Conservation (phyloP, 1,140 invertebrate species). For the Zaprionus vittiger region DNA sequence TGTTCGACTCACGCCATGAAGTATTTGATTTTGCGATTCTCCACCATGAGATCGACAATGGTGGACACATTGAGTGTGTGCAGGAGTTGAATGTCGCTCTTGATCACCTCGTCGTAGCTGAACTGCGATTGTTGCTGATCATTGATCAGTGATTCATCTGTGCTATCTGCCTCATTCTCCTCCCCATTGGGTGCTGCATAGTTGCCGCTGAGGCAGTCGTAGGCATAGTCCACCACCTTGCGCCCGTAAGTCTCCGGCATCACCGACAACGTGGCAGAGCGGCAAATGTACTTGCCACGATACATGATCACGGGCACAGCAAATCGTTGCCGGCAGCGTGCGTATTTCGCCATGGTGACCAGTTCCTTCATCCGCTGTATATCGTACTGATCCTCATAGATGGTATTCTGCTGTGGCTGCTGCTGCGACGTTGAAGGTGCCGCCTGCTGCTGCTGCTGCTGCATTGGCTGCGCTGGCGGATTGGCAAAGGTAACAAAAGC, state of each 20-base stretch:
- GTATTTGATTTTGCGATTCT: conserved; percentile 95
- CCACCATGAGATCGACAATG: conserved; percentile 95
- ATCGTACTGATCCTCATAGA: conserved; percentile 88
- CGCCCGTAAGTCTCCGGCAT: conserved; percentile 91
- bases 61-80: conserved; percentile 90
- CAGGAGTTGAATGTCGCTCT: conserved; percentile 90
- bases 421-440: conserved; percentile 18
- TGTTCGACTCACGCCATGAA: conserved; percentile 89
- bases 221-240: conserved; percentile 78
- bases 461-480: conserved; percentile 30
- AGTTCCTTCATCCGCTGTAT: conserved; percentile 86
- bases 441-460: conserved; percentile 47
- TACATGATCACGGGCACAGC: conserved; percentile 92
- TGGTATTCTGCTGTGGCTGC: conserved; percentile 85
- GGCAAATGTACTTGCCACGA: conserved; percentile 90
- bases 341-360: conserved; percentile 87
- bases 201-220: conserved; percentile 73
- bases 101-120: conserved; percentile 87
- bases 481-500: conserved; percentile 76
- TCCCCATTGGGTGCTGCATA: conserved; percentile 66
- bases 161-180: conserved; percentile 73
- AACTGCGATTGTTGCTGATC: conserved; percentile 71
- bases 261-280: conserved; percentile 89
- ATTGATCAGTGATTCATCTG: conserved; percentile 82
- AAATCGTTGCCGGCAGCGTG: conserved; percentile 90